phyloP scores from a whole-genome alignment of 1,140 invertebrate species.

The Apis mellifera region DNA sequence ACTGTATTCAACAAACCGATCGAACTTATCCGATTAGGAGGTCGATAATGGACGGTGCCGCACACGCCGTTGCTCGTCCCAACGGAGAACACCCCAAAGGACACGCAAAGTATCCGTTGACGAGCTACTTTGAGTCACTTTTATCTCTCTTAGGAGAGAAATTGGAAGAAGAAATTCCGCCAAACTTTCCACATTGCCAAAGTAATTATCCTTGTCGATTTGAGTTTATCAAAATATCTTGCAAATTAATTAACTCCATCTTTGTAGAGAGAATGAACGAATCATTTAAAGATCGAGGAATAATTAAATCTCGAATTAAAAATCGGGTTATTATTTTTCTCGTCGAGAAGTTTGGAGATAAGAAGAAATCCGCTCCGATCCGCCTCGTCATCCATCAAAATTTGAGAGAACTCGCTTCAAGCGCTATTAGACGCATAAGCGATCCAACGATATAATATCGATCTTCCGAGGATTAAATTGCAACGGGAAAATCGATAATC shows the following conservation, averaged over 20 bases:
- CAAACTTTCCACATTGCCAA: not conserved
- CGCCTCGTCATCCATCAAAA: no score
- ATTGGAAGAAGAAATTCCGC: not conserved
- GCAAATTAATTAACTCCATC: not conserved
- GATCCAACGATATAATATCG: not conserved
- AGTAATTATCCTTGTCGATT: not conserved
- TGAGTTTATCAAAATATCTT: not conserved
- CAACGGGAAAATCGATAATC: slow-evolving; percentile 32
- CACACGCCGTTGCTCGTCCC: slow-evolving; percentile 4
- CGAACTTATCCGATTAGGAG: slow-evolving; percentile 49
- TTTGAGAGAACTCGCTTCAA: no score
- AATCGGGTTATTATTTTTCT: no score
- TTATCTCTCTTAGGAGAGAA: not conserved
- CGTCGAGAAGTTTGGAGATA: no score
- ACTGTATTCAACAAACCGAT: slow-evolving; percentile 50
- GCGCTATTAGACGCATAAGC: no score
- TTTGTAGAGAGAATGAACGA: no score
- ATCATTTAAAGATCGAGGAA: no score
- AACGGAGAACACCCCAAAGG: not conserved
- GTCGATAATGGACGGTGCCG: slow-evolving; percentile 40
- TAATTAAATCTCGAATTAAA: no score
- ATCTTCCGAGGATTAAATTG: slow-evolving; percentile 37
- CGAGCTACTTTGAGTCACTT: not conserved
- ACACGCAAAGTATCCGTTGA: slow-evolving; percentile 3
- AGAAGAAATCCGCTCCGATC: no score